Base-by-base conservation (phyloP, 2,113 vertebrate genomes). In the Antennarius striatus region DNA sequence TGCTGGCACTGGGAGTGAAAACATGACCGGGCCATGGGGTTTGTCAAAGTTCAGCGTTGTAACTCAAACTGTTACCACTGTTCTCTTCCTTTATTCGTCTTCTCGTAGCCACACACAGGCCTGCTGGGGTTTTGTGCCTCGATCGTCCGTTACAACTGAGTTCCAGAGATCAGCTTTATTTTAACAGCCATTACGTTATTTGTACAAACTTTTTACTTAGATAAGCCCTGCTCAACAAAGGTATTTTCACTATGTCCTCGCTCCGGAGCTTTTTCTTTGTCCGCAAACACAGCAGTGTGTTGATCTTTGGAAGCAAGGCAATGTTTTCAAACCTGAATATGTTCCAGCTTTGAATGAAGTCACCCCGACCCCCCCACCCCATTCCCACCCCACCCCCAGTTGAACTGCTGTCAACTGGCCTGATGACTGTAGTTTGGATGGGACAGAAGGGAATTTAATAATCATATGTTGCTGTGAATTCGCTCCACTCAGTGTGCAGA, bases 21-120 rank as follows among this genome's bases (percentile, higher is more conserved):
- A 78, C 78, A 53, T 86, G 89, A 77, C 85, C 85, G 50, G 71
- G 75, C 57, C 69, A 54, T 15, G 14, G 71, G 80, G 88, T 84
- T 71, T 48, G 36, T 42, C 62, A 78, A 45, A 80, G 88, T 89
- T 88, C 79, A 86, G 85, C 87, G 80, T 77, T n/a, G 78, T 90
- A 91, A 90, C 75, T 88, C 80, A 87, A 56, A 54, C 16, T 51
- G 32, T 80, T 85, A 69, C 60, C 28, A 54, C 74, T 12, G 13
- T n/a, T 54, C 28, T 59, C 61, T 48, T 40, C 36, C 63, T 81
- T 76, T 64, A 56, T 81, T 63, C 62, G 55, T 57, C 56, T 8
- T 7, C n/a, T 40, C 39, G 36, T 57, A 49, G 55, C 72, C 62
- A 32, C 47, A 16, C 42, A 54, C 46, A 56, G 22, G n/a, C 14